Base-by-base conservation (phyloP, 2,797 vertebrate species). In the Rhinoraja longicauda region DNA sequence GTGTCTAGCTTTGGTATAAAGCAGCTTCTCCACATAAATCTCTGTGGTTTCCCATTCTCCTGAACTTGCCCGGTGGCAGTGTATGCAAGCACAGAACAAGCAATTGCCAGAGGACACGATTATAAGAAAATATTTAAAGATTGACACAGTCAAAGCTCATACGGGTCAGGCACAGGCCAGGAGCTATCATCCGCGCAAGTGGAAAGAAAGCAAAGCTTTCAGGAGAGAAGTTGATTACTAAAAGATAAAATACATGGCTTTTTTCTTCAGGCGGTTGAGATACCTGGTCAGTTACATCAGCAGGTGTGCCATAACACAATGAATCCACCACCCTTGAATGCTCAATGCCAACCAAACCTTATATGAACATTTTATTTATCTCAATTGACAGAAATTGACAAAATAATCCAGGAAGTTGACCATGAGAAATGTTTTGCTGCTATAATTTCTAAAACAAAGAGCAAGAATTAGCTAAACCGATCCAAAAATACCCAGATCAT, bases 391-490 rank as follows among this genome's bases (percentile, higher is more conserved):
- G 29, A 26, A 84, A 59, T 59, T 1, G 4, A 59, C 45, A 59
- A 82, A 53, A 26, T 78, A n/a, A 53, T 8, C 0, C 4, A n/a
- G 29, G 29, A 86, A 17, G 57, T 12, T 6, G 26, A 2, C 9
- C 59, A 53, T 53, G 81, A 15, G 4, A 86, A 86, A 7, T 62
- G 10, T 53, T 45, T 26, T 57, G 57, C 12, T 84, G 10, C 0
- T 88, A 19, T 36, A 8, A 9, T 64, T 88, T 64, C 8, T 7
- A 1, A n/a, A 29, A 26, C 29, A 0, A 86, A 17, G 10, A n/a
- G 26, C 13, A 86, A 7, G 19, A 88, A 88, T 64, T 62, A 88
- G 64, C n/a, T 62, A 88, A 88, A 88, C 84, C 21, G 84, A 84
- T 84, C 4, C 17, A 32, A 88, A 67, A 6, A 64, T 36, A 57